Base-by-base conservation (phyloP, 1,140 invertebrate species). In the Solenopsis fugax region DNA sequence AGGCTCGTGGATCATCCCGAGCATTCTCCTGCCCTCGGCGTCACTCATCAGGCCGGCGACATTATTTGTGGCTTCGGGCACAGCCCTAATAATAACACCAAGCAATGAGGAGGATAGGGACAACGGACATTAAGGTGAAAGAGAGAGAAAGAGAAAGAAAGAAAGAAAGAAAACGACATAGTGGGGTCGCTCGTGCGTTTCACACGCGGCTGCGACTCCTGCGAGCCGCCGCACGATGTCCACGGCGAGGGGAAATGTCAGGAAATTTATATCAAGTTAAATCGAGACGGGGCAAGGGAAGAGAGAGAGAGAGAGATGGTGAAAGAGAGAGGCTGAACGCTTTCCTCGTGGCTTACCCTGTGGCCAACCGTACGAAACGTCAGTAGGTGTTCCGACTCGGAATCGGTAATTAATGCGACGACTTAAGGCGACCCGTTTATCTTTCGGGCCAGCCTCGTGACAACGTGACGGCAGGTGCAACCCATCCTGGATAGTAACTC, bases 391-490 rank as follows among this genome's bases (percentile, higher is more conserved):
- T 56, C 34, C 21, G 60, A 7, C 45, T 69, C 62, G 81, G 85
- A 85, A 90, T 90, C 80, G 89, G 86, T 91, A 90, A 91, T 92
- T 92, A 92, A 92, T 92, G 90, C 75, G 50, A 73, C 60, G 86
- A 88, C 76, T 88, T 88, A 89, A 87, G 54, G 62, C 85, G 65
- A 65, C 77, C 87, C 78, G 90, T 92, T 92, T 92, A 91, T 92
- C 91, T 92, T 87, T 91, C 65, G 64, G 73, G 69, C 71, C 69
- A 52, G 85, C 41, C 62, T 65, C 64, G 37, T 69, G 92, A 93
- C 90, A 75, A 78, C 65, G 41, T 65, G 85, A 72, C 87, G 90
- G 88, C 93, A 94, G 92, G 92, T 93, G 93, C 90, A 85, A 91
- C 91, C 88, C 88, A 69, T 90, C 89, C 87, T 65, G 82, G 64